Evolutionary conservation across 2,888 invertebrate genomes (phyloP), one percentile per base, ranked within the genome.

Genomic region (Auanema sp.): DNA sequence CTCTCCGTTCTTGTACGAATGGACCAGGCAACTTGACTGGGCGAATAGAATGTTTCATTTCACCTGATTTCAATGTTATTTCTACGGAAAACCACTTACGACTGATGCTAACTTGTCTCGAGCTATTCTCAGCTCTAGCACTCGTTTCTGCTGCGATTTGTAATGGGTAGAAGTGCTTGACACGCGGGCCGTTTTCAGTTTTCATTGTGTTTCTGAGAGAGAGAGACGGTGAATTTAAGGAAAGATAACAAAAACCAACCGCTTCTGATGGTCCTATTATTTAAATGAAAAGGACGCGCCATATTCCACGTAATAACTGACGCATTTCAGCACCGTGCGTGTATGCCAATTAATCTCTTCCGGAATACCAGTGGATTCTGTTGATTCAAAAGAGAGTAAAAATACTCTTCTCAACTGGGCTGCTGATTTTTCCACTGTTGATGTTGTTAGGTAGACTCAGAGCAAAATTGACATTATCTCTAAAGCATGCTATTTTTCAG

Each of bases 381-480:
- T 86, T 80, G 89, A 89, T 80, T 88, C 88, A 42, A 86, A 86
- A 58, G 86, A 87, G 44, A 88, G 88, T 70, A 85, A 86, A 74
- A 89, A 89, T 79, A 88, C 89, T 2, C 87, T 89, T 1, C 83
- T 89, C 21, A 89, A 89, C 83, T 89, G 89, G 89, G 89, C 89
- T 40, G 88, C 88, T 24, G 88, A 88, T 71, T 89, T 88, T 83
- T 88, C 87, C 49, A 87, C 87, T 76, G 85, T 85, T 66, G 87
- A 88, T 67, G 86, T 88, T 59, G 86, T 89, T 0, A 84, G 21
- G 21, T 47, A 8, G 8, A 0, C 16, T 11, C 8, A 53, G 1
- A 21, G n/a, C 16, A 11, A 10, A 12, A 8, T 12, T 24, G 8
- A 8, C 23, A 18, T 16, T 2, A 60, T 60, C 10, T 24, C 14